Conservation (phyloP, 2,888 invertebrate genomes). For the Thymelicus lineola region DNA sequence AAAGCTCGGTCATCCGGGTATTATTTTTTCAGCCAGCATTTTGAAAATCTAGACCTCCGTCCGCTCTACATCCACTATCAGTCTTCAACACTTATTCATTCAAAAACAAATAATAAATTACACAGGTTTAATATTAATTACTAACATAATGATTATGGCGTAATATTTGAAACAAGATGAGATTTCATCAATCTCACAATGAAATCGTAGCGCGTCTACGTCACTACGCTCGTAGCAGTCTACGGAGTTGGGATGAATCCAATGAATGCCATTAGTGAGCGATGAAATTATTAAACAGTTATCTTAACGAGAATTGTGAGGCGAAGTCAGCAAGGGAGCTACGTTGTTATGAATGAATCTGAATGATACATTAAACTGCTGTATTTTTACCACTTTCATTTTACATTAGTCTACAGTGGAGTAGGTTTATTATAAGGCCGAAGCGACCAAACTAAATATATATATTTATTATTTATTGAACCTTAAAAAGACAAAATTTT, state of each 20-base stretch:
- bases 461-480: too few relatives aligned
- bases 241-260: neutral
- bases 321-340: neutral
- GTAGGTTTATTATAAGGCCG: too few relatives aligned
- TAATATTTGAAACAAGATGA: slow-evolving; percentile 44
- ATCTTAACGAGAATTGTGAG: slow-evolving; percentile 68
- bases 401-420: neutral
- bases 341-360: neutral
- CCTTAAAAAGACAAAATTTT: too few relatives aligned
- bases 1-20: too few relatives aligned
- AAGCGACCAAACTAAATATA: too few relatives aligned
- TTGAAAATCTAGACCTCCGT: too few relatives aligned
- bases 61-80: too few relatives aligned
- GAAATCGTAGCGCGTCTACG: slow-evolving; percentile 1
- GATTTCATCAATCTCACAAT: slow-evolving; percentile 45
- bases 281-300: slow-evolving; percentile 78
- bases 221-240: neutral
- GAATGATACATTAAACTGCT: neutral
- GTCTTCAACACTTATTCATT: too few relatives aligned
- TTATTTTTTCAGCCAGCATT: too few relatives aligned
- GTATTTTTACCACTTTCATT: neutral
- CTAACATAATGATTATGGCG: neutral
- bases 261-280: slow-evolving; percentile 41
- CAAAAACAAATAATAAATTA: too few relatives aligned
- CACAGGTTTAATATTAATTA: too few relatives aligned